These are phyloP conservation scores for Ophraella communa DNA, from an alignment of 2,888 invertebrate species.

Conservation along the genomic window DNA sequence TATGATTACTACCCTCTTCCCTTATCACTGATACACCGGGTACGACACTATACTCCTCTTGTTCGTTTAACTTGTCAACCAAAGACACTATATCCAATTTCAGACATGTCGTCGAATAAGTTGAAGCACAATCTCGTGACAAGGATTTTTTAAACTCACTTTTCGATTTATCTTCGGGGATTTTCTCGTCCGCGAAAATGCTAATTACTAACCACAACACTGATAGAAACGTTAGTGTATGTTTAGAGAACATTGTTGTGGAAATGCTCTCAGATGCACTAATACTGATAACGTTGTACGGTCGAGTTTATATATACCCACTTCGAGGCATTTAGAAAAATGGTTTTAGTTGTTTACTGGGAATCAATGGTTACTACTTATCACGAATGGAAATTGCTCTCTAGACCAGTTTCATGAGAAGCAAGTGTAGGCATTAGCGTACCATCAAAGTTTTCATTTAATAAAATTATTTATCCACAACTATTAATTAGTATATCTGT, in stretches of 20 bases:
- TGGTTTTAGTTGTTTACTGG: conserved; percentile 36
- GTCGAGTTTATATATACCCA: conserved; percentile 45
- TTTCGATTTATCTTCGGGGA: conserved; percentile 38
- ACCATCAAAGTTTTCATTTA: neutral
- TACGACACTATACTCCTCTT: conserved; percentile 71
- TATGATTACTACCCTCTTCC: conserved; percentile 62
- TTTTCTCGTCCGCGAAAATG: conserved; percentile 30
- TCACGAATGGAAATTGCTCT: conserved; percentile 41
- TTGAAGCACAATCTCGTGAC: conserved; percentile 64
- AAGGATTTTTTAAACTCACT: conserved; percentile 54
- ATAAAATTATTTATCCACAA: too few species aligned
- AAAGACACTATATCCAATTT: conserved; percentile 80
- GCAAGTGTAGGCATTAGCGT: conserved; percentile 22
- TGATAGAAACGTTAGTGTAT: conserved; percentile 30
- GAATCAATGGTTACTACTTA: conserved; percentile 38
- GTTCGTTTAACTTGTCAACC: conserved; percentile 75
- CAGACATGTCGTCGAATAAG: conserved; percentile 75
- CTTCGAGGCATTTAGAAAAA: conserved; percentile 46
- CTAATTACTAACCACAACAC: conserved; percentile 28
- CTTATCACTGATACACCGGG: conserved; percentile 79
- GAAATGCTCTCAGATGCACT: conserved; percentile 37
- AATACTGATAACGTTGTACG: conserved; percentile 22
- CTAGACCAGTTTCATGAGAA: conserved; percentile 30
- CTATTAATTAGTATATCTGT: too few species aligned
- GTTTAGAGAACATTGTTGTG: conserved; percentile 39